Percentiles rank a stretch among this genome's conserved stretches.
Conservation (phyloP, 2,797 vertebrate genomes). For the Eulemur rubriventer region DNA sequence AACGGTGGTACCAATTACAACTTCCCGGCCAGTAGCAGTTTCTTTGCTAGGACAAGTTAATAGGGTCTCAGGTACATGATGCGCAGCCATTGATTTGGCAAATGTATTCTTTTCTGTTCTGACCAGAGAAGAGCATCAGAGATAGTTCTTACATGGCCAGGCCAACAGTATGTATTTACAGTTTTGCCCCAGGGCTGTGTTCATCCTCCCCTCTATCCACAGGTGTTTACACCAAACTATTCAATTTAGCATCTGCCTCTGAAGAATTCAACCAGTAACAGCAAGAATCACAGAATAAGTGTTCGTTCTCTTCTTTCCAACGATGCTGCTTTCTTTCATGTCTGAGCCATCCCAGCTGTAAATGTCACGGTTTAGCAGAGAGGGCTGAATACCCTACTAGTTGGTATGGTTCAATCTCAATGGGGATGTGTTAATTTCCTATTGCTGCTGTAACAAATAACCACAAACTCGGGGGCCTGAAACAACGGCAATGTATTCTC, state of each 20-base stretch:
- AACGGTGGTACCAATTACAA: background rate
- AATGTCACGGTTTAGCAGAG: background rate
- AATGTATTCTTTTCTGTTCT: background rate
- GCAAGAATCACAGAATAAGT: background rate
- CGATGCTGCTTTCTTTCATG: background rate
- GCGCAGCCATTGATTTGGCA: background rate
- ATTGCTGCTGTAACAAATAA: background rate
- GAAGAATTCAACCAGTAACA: background rate
- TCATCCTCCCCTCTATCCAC: background rate
- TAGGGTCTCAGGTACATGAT: background rate
- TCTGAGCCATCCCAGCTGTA: background rate
- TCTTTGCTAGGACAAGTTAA: background rate
- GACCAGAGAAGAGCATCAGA: background rate
- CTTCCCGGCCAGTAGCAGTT: background rate
- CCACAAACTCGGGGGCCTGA: background rate
- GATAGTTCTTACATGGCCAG: background rate
- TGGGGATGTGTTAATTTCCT: background rate
- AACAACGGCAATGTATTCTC: background rate
- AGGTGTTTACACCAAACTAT: background rate
- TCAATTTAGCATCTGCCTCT: background rate
- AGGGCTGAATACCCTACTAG: background rate
- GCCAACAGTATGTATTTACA: background rate
- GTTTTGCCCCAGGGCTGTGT: background rate
- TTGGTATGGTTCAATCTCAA: background rate
- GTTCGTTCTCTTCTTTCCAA: background rate